Evolutionary conservation across 2,113 vertebrate genomes (phyloP), one percentile per base, ranked within the genome.

Genomic region (Garra rufa): DNA sequence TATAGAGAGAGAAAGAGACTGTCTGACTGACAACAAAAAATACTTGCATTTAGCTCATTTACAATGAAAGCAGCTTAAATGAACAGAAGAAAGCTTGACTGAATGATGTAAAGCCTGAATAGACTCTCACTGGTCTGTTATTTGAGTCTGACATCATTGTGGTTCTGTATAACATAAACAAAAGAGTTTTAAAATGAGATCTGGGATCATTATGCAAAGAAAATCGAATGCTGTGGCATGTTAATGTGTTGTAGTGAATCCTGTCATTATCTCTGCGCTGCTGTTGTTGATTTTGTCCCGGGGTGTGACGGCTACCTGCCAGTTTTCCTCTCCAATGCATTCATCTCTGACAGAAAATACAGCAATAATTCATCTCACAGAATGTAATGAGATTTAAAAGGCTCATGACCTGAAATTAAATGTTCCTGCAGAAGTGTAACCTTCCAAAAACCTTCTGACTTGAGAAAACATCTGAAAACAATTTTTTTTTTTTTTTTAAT

Each of bases 181-280:
- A 43, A 43, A 44, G 30, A 21, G 69, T 71, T 71, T 43, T 43
- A 19, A 71, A 43, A 71, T 11, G 38, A 71, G 38, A 71, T 44
- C 5, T 44, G 41, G 11, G 41, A 71, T 14, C 21, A 44, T 71
- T 71, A 24, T 44, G 10, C 9, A 1, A 69, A 24, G 69, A 21
- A 71, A 44, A 71, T 8, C 44, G 21, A 71, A 71, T 71, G 69
- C 2, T 71, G 21, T 43, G 69, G 69, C 69, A 71, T 71, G 69
- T 71, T 44, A 44, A 71, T 15, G 41, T 71, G 69, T 71, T 71
- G 10, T 44, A 71, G 69, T 71, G 38, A 43, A 71, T 43, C 41
- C 69, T 71, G 41, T 71, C 38, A 71, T 71, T 71, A 71, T 71
- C 69, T 24, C 69, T 71, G 21, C 9, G 0, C 67, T 43, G 21